These are phyloP conservation scores for Aporophyla nigra DNA, from an alignment of 2,888 invertebrate species.

Conservation along the genomic window DNA sequence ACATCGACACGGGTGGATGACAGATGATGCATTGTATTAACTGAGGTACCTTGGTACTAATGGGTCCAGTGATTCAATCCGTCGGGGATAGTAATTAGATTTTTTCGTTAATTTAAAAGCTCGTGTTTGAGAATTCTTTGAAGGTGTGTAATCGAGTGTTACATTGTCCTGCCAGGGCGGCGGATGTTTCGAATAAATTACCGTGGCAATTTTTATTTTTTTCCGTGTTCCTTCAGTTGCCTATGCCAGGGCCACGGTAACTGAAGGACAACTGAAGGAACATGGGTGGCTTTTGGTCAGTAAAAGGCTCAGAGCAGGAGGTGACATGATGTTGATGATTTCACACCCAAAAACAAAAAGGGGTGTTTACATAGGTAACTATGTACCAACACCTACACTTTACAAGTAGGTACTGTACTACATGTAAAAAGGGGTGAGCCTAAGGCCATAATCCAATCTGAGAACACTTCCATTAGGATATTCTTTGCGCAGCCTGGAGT, in stretches of 20 bases:
- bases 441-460: background rate
- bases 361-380: background rate
- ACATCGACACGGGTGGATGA: conserved; percentile 59
- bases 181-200: no score
- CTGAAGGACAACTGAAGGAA: no score
- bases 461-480: background rate
- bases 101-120: background rate
- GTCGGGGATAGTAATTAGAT: background rate
- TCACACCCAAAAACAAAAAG: no score
- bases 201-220: no score
- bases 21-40: conserved; percentile 44
- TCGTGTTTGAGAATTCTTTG: background rate
- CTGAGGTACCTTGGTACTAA: background rate
- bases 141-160: no score
- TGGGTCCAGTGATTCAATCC: conserved; percentile 7
- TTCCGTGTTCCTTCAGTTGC: no score
- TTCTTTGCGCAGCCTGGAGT: no score
- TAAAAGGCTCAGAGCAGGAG: no score
- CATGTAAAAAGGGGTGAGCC: background rate
- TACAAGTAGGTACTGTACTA: background rate
- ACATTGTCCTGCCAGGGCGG: no score
- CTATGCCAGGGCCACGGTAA: no score
- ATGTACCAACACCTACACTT: background rate
- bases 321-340: no score
- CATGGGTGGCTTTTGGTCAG: no score